These are phyloP conservation scores for Riptortus pedestris DNA, from an alignment of 1,140 invertebrate species.

Conservation along the genomic window DNA sequence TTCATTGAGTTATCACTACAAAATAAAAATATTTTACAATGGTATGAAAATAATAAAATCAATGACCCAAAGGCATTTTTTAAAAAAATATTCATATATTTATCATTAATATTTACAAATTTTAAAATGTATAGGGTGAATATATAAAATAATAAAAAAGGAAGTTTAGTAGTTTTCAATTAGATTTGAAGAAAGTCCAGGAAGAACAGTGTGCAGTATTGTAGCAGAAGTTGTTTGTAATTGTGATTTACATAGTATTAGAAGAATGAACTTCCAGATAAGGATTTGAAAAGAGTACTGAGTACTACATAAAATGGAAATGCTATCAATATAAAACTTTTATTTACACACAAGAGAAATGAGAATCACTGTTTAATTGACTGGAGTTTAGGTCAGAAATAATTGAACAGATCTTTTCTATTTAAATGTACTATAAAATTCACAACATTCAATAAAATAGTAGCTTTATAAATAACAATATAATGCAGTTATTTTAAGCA, in stretches of 20 bases:
- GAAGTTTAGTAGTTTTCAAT: no score
- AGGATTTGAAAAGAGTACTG: not conserved
- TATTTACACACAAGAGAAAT: conserved; percentile 8
- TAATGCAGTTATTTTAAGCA: not conserved
- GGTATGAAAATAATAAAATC: no score
- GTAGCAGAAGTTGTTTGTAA: not conserved
- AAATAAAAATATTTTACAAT: no score
- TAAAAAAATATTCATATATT: no score
- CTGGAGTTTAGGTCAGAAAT: conserved; percentile 6
- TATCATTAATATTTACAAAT: no score
- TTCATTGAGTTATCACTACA: no score
- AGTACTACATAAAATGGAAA: not conserved
- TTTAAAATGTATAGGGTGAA: no score
- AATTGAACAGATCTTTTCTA: not conserved
- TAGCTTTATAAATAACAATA: not conserved
- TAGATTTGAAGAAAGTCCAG: no score
- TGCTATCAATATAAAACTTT: not conserved
- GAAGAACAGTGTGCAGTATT: not conserved
- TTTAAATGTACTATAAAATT: not conserved
- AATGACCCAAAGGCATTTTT: no score
- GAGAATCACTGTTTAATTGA: not conserved
- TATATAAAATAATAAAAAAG: no score
- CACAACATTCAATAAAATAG: not conserved
- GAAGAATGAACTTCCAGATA: not conserved
- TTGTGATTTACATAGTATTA: not conserved